Evolutionary conservation across 2,797 vertebrate species (phyloP), one percentile per base, ranked within the genome.

Genomic region (Neomorphus geoffroyi): DNA sequence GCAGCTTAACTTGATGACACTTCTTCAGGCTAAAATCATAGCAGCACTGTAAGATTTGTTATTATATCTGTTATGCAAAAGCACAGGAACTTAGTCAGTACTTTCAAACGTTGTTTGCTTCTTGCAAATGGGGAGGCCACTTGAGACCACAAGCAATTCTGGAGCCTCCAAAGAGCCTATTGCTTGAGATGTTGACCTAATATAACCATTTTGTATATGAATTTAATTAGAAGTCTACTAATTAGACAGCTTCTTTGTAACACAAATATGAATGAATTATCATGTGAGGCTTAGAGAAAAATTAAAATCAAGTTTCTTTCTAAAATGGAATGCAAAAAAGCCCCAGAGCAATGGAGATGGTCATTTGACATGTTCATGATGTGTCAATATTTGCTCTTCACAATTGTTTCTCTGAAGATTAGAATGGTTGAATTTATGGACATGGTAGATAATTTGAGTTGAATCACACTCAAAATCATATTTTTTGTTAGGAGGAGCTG

Each of bases 371-470:
- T 13, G 32, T 57, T 45, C 19, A 13, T 10, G 27, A 23, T 30
- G 46, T 26, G 75, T 66, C 84, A 91, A 74, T 83, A 90, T 94
- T 95, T 94, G 71, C 61, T 61, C 45, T 65, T 67, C 57, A 71
- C 81, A 57, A 19, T 64, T 80, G 64, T 80, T 90, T 60, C 90
- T 82, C 86, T 65, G 75, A 71, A 80, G 45, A 83, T 74, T 46
- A 78, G n/a, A 7, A 67, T 43, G 28, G 28, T 37, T 87, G 71
- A 62, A 43, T 80, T 58, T 58, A 19, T 72, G 65, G 61, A 28
- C 4, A 4, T 33, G 37, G 62, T 41, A 86, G 79, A 71, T 91
- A 78, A 94, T 46, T 80, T 46, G 41, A 64, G 48, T 27, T 60
- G 71, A 95, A 87, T 80, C 70, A 39, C 46, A 30, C 54, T 65